Conservation (phyloP, 2,797 vertebrate genomes). For the Meriones psammophilus region DNA sequence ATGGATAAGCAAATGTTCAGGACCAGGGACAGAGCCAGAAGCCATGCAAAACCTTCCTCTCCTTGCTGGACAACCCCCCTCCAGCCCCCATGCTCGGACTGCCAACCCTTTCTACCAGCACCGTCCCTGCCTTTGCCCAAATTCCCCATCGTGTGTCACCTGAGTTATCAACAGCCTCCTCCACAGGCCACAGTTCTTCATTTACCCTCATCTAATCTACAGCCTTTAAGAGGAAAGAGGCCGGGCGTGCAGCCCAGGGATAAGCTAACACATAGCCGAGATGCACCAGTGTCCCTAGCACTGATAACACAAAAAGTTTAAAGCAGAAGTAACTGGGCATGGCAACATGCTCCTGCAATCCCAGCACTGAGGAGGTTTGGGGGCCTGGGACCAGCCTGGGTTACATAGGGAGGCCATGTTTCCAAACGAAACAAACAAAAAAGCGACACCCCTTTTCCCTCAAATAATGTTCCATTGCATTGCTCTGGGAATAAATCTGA, state of each 20-base stretch:
- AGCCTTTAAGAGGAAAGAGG: background rate
- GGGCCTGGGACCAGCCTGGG: background rate
- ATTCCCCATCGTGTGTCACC: background rate
- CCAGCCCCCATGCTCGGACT: too few species aligned
- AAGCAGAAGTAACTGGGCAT: constrained; percentile 23
- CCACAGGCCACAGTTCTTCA: background rate
- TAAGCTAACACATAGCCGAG: background rate
- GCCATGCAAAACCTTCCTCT: background rate
- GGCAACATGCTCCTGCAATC: background rate
- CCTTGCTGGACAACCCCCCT: too few species aligned
- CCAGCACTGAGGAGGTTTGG: background rate
- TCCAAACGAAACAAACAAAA: background rate
- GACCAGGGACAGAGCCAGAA: constrained; percentile 45
- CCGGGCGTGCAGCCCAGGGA: background rate
- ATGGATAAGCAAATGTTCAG: background rate
- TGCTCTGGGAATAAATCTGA: constrained; percentile 7
- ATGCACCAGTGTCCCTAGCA: background rate
- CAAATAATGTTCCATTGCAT: background rate
- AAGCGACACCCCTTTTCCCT: background rate
- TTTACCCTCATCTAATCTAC: background rate
- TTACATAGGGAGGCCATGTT: background rate
- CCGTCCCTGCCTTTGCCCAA: background rate
- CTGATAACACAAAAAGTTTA: background rate
- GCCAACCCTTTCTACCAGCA: background rate
- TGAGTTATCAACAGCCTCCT: background rate